Base-by-base conservation (phyloP, 2,113 vertebrate genomes). In the Dolichotis patagonum region DNA sequence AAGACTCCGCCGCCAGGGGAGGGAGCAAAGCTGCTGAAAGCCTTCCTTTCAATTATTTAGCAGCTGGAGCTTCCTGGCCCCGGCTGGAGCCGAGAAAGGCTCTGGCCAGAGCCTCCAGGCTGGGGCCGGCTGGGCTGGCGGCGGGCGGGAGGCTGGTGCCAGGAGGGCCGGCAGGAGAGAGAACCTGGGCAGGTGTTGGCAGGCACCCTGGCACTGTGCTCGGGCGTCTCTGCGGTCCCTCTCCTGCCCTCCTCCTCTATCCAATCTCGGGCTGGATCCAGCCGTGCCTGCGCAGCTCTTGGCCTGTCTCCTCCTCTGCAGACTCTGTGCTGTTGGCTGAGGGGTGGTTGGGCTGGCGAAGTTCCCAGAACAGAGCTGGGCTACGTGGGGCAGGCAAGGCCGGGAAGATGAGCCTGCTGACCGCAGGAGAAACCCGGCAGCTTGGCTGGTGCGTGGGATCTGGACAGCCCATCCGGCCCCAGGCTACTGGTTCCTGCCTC, bases 41-140 rank as follows among this genome's bases (percentile, higher is more conserved):
- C 94, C 92, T 95, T 86, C 10, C 49, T 91, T 93, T 97, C 69
- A 97, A 97, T 98, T 97, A 98, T 98, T 98, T 97, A 98, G 94
- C 89, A 96, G 88, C 85, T 5, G 41, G 84, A 90, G 95, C 96
- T 97, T 97, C 97, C 95, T 88, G 96, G 49, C 46, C 62, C 85
- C 20, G 14, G 43, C 9, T 62, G 87, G 95, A 97, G 96, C 86
- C 85, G 1, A 91, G 82, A 75, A 67, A 91, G 67, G 78, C 78
- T 28, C 82, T 87, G 89, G 91, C 75, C 3, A 38, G 77, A 95
- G 81, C 88, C n/a, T 63, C 88, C 2, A 4, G 71, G 35, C 67
- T 92, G 69, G 85, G 88, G 54, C 84, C 60, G 89, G 46, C 28
- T 52, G 73, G 13, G 46, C 3, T 75, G 30, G n/a, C 4, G 52